These are phyloP conservation scores for Champsocephalus gunnari DNA, from an alignment of 2,797 vertebrate species.

Conservation along the genomic window DNA sequence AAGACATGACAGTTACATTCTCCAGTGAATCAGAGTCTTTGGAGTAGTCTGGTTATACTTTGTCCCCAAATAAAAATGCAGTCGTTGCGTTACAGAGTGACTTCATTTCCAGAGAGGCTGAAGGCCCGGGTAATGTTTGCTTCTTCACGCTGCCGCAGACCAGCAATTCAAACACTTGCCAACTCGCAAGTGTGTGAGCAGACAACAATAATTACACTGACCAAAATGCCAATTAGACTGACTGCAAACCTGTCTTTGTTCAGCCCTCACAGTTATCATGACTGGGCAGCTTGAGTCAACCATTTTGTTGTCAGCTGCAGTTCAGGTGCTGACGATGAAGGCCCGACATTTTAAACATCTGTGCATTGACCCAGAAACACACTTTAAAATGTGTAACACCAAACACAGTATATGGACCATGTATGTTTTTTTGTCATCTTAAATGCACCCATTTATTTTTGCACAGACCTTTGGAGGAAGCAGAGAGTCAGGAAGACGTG, in stretches of 20 bases:
- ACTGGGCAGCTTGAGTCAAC: conserved; percentile 57
- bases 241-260: conserved; percentile 54
- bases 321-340: conserved; percentile 4
- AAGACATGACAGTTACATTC: neutral
- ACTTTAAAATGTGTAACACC: neutral
- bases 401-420: neutral
- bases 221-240: conserved; percentile 79
- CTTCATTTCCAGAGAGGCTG: conserved; percentile 14
- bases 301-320: conserved; percentile 48
- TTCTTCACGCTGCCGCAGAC: conserved; percentile 46
- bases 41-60: neutral
- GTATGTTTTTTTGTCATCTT: conserved; percentile 10
- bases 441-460: neutral
- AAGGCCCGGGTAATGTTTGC: conserved; percentile 52
- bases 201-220: conserved; percentile 80
- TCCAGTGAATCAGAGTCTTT: neutral
- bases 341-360: neutral
- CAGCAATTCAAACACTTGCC: conserved; percentile 63
- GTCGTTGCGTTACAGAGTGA: neutral
- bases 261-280: conserved; percentile 59
- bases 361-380: neutral
- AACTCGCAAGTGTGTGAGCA: conserved; percentile 51
- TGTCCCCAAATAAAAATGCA: neutral
- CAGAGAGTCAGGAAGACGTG: conserved; percentile 15
- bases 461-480: conserved; percentile 25